A percentile compares a stretch with the other conserved stretches of the same genome.
These are phyloP conservation scores for Cheilosia grossa DNA, from an alignment of 2,888 invertebrate genomes.

Conservation along the genomic window DNA sequence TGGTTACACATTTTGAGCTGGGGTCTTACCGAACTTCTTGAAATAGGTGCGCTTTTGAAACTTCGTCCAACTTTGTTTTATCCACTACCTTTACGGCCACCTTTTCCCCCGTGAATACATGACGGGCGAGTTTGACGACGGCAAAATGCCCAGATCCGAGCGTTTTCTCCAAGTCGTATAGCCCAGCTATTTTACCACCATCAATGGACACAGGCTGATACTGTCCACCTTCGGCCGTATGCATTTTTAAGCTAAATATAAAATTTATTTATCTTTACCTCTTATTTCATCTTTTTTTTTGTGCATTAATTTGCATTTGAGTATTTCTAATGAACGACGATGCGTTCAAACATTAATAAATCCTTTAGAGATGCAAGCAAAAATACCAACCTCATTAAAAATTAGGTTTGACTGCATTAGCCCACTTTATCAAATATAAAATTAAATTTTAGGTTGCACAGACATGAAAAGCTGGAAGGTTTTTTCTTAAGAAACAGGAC, in stretches of 20 bases:
- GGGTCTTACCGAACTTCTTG: constrained; percentile 90
- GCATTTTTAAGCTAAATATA: constrained; percentile 66
- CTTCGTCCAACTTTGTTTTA: constrained; percentile 98
- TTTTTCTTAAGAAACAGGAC: constrained; percentile 41
- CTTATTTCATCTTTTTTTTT: neutral
- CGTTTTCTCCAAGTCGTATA: constrained; percentile 98
- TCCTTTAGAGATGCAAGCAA: constrained; percentile 21
- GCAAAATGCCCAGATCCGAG: constrained; percentile 99
- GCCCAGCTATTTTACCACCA: constrained; percentile 96
- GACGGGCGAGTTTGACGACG: constrained; percentile 97
- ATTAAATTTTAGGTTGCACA: neutral
- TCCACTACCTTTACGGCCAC: constrained; percentile 99
- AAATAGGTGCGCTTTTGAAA: constrained; percentile 97
- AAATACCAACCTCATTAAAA: constrained; percentile 65
- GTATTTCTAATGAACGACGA: constrained; percentile 7
- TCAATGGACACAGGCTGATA: constrained; percentile 83
- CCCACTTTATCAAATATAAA: constrained; percentile 26
- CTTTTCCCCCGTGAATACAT: constrained; percentile 99
- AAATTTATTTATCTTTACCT: constrained; percentile 4
- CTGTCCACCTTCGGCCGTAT: constrained; percentile 68
- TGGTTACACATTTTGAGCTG: constrained; percentile 19
- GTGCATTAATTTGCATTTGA: constrained; percentile 4
- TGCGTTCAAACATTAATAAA: constrained; percentile 8
- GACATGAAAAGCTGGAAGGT: constrained; percentile 21
- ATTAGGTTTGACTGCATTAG: constrained; percentile 58